Percentiles rank a stretch among this genome's conserved stretches.
phyloP scores from a whole-genome alignment of 2,113 vertebrate genomes.

The Raja brachyura region DNA sequence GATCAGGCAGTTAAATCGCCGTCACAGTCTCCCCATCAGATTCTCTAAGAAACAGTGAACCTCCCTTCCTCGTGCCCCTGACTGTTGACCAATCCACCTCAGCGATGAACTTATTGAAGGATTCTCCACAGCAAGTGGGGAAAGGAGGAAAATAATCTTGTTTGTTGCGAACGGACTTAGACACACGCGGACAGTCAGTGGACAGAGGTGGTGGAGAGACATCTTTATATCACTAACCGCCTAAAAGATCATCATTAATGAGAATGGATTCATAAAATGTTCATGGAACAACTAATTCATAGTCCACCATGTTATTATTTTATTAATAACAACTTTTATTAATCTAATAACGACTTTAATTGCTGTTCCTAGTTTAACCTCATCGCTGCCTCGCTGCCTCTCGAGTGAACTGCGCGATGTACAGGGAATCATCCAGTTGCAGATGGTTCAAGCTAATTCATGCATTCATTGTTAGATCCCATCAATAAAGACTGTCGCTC shows the following conservation, averaged over 20 bases:
- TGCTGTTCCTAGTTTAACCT: neutral
- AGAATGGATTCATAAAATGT: neutral
- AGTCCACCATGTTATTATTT: neutral
- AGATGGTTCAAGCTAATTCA: neutral
- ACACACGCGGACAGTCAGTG: too few relatives aligned
- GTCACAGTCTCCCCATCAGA: too few relatives aligned
- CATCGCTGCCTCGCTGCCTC: neutral
- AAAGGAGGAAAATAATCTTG: too few relatives aligned
- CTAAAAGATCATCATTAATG: neutral
- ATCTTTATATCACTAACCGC: neutral
- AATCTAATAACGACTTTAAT: neutral
- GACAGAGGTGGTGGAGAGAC: neutral
- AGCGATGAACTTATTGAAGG: too few relatives aligned
- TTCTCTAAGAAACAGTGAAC: too few relatives aligned
- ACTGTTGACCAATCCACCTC: too few relatives aligned
- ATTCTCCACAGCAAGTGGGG: too few relatives aligned
- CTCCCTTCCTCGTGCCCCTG: too few relatives aligned
- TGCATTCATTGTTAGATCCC: neutral
- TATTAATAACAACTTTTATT: too few relatives aligned
- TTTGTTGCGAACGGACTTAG: too few relatives aligned
- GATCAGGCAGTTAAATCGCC: too few relatives aligned
- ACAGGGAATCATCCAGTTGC: neutral
- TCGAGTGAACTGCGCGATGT: neutral
- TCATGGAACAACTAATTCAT: neutral
- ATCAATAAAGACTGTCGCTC: neutral